These are phyloP conservation scores for Eumerus sabulonum DNA, from an alignment of 2,888 invertebrate species.

Conservation along the genomic window DNA sequence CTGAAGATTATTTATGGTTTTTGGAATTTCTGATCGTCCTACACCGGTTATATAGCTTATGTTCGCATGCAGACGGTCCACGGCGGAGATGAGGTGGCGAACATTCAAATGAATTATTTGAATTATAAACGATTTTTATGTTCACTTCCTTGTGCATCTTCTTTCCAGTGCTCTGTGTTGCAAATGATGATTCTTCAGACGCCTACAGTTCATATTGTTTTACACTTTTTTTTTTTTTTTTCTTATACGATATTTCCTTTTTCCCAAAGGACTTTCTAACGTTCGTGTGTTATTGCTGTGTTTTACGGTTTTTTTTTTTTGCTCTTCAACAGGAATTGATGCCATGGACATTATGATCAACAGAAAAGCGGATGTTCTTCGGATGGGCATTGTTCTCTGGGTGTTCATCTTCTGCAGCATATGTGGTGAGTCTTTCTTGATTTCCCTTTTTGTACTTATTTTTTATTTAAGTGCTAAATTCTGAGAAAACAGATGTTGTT, in stretches of 20 bases:
- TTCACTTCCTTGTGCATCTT: slow-evolving; percentile 44
- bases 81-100: slow-evolving; percentile 49
- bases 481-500: too few species aligned
- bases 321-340: slow-evolving; percentile 61
- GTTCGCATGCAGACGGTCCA: too few species aligned
- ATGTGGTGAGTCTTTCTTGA: slow-evolving; percentile 59
- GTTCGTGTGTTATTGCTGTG: slow-evolving; percentile 31
- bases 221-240: slow-evolving; percentile 7
- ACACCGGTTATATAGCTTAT: too few species aligned
- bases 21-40: slow-evolving; percentile 24
- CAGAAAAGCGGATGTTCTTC: slow-evolving; percentile 66
- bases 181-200: too few species aligned
- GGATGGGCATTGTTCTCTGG: slow-evolving; percentile 63
- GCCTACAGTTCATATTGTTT: neutral
- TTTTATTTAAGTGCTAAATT: too few species aligned
- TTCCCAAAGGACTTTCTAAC: slow-evolving; percentile 8
- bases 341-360: slow-evolving; percentile 68
- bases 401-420: slow-evolving; percentile 62
- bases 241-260: neutral
- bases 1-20: slow-evolving; percentile 67
- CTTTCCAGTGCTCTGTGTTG: neutral
- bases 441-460: neutral
- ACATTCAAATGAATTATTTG: slow-evolving; percentile 67
- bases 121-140: slow-evolving; percentile 68
- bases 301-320: slow-evolving; percentile 35